phyloP scores from a whole-genome alignment of 2,888 invertebrate genomes.

The Dichetophora obliterata region DNA sequence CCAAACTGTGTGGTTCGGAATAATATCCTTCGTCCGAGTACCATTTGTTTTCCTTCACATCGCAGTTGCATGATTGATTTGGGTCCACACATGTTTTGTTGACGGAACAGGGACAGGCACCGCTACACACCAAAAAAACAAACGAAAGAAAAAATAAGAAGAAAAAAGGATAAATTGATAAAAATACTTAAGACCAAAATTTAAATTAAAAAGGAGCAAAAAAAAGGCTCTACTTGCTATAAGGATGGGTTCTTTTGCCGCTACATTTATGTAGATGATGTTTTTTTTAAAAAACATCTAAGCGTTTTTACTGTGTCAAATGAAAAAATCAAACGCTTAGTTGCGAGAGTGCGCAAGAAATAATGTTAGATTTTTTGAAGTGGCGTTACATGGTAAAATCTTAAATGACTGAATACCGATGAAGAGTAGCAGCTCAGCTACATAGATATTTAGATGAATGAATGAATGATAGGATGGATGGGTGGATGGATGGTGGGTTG shows the following conservation, averaged over 20 bases:
- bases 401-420: slow-evolving; percentile 4
- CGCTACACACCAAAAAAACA: slow-evolving; percentile 69
- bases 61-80: slow-evolving; percentile 90
- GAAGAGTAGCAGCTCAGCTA: neutral
- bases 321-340: neutral
- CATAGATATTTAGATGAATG: neutral
- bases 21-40: slow-evolving; percentile 90
- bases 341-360: neutral
- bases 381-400: slow-evolving; percentile 7
- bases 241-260: neutral
- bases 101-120: slow-evolving; percentile 81
- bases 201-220: slow-evolving; percentile 27
- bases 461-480: neutral
- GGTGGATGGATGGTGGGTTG: neutral
- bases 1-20: slow-evolving; percentile 83
- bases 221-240: neutral
- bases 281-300: slow-evolving; percentile 7
- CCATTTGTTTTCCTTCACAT: slow-evolving; percentile 89
- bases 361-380: slow-evolving; percentile 2
- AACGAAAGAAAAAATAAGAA: neutral
- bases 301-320: slow-evolving; percentile 19
- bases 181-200: slow-evolving; percentile 30
- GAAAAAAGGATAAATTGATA: slow-evolving; percentile 44
- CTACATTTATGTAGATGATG: neutral
- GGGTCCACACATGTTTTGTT: slow-evolving; percentile 86